phyloP scores from a whole-genome alignment of 1,140 invertebrate genomes.

The Drosophila chauvacae region DNA sequence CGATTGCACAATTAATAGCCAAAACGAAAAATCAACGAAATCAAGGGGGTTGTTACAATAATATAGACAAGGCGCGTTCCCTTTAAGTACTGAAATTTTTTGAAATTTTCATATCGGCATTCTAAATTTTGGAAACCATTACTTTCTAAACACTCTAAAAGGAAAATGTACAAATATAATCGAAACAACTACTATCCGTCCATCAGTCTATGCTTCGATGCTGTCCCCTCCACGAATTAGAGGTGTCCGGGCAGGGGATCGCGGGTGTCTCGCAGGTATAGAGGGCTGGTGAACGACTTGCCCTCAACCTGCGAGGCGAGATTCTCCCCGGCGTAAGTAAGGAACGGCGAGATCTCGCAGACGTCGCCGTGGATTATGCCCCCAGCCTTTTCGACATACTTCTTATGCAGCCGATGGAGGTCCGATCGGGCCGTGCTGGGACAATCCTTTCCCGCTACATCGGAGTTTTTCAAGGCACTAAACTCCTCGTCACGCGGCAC shows the following conservation, averaged over 20 bases:
- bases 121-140: slow-evolving; percentile 28
- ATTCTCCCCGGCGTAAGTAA: slow-evolving; percentile 96
- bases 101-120: slow-evolving; percentile 47
- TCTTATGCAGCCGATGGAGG: slow-evolving; percentile 92
- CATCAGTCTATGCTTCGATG: slow-evolving; percentile 59
- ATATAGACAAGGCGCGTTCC: slow-evolving; percentile 39
- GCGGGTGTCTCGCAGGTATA: slow-evolving; percentile 85
- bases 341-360: slow-evolving; percentile 95
- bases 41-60: slow-evolving; percentile 18
- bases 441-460: slow-evolving; percentile 94
- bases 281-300: slow-evolving; percentile 89
- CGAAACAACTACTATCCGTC: slow-evolving; percentile 49
- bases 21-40: slow-evolving; percentile 42
- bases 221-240: slow-evolving; percentile 18
- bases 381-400: slow-evolving; percentile 94
- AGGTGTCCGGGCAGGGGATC: slow-evolving; percentile 75
- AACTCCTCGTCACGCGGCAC: slow-evolving; percentile 97
- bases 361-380: slow-evolving; percentile 89
- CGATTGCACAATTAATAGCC: slow-evolving; percentile 62
- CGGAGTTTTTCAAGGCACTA: slow-evolving; percentile 97
- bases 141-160: slow-evolving; percentile 28
- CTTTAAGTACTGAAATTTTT: slow-evolving; percentile 66
- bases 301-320: slow-evolving; percentile 88
- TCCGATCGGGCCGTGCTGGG: slow-evolving; percentile 93
- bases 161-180: slow-evolving; percentile 38